These are phyloP conservation scores for Salticus scenicus DNA, from an alignment of 2,888 invertebrate species.

Conservation along the genomic window DNA sequence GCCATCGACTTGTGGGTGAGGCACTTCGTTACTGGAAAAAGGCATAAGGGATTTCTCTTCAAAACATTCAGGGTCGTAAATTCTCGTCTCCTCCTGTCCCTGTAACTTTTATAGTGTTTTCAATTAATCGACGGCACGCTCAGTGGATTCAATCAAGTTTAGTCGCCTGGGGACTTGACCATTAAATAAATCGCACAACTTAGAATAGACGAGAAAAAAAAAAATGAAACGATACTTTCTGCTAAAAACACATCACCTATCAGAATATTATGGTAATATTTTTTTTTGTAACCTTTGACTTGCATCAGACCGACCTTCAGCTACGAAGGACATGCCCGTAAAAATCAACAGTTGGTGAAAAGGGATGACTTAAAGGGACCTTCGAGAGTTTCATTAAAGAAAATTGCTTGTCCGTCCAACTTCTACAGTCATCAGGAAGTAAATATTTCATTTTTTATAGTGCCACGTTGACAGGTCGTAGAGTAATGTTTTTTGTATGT, in stretches of 20 bases:
- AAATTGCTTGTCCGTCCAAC: background rate
- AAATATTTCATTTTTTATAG: constrained; percentile 1
- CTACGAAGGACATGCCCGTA: background rate
- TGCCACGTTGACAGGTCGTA: background rate
- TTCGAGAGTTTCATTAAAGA: constrained; percentile 7
- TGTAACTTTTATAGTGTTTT: background rate
- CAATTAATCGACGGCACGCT: background rate
- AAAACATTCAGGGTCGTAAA: background rate
- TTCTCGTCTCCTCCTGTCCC: background rate
- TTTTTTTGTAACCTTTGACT: background rate
- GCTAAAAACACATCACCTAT: background rate
- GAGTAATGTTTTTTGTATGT: background rate
- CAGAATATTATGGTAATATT: background rate
- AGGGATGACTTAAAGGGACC: background rate
- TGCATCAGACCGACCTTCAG: background rate
- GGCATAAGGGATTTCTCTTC: background rate
- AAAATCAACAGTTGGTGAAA: constrained; percentile 10
- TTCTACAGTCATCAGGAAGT: constrained; percentile 12
- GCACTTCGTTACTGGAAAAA: background rate
- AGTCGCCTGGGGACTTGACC: background rate
- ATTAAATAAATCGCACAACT: background rate
- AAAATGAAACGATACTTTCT: background rate
- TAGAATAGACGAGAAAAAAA: background rate
- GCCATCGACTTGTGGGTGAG: background rate
- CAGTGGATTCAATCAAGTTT: background rate